Percentiles rank a stretch among this genome's conserved stretches.
Conservation (phyloP, 1,140 invertebrate species). For the Drosophila burlai region DNA sequence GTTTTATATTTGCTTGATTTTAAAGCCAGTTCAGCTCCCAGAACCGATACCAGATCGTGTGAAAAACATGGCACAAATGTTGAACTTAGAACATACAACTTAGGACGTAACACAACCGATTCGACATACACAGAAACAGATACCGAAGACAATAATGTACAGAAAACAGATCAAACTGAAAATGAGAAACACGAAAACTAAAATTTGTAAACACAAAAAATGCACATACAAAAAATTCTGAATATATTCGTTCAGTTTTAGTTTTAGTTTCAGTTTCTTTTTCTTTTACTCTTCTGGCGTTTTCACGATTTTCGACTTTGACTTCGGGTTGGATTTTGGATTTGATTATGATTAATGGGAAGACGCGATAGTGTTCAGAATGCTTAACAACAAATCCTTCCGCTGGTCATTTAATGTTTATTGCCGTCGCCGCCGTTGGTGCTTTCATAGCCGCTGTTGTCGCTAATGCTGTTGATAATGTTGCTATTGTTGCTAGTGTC, state of each 20-base stretch:
- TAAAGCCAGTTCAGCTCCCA: conserved; percentile 31
- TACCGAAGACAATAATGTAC: conserved; percentile 34
- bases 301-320: conserved; percentile 11
- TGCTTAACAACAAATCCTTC: conserved; percentile 28
- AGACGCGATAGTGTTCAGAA: conserved; percentile 19
- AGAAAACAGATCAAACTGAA: conserved; percentile 37
- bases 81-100: conserved; percentile 57
- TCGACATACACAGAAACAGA: conserved; percentile 29
- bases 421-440: conserved; percentile 16
- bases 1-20: conserved; percentile 52
- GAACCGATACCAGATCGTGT: conserved; percentile 42
- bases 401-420: conserved; percentile 15
- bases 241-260: conserved; percentile 39
- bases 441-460: conserved; percentile 27
- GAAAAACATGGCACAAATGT: conserved; percentile 66
- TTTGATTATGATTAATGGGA: conserved; percentile 28
- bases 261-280: conserved; percentile 4
- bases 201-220: conserved; percentile 31
- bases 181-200: conserved; percentile 11
- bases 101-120: conserved; percentile 47
- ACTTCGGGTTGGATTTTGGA: conserved; percentile 7
- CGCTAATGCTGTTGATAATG: conserved; percentile 17
- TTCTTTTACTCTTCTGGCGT: conserved; percentile 30
- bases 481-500: conserved; percentile 22
- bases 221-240: conserved; percentile 40